These are phyloP conservation scores for Capitella teleta DNA, from an alignment of 1,140 invertebrate species.

Conservation along the genomic window DNA sequence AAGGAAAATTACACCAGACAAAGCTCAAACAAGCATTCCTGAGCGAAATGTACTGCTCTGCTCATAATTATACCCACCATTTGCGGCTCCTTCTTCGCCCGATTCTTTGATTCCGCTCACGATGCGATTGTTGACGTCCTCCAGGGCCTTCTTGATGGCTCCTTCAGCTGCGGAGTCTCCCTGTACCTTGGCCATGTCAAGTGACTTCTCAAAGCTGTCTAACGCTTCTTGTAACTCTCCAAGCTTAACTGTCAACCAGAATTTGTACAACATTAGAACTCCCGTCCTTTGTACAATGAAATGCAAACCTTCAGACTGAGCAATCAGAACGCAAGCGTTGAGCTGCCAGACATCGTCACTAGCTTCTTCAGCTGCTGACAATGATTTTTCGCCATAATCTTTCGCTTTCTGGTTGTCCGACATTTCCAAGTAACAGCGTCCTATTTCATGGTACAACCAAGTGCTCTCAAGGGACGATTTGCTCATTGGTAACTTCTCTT, in stretches of 20 bases:
- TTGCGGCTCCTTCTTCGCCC: background rate
- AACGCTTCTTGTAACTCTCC: conserved; percentile 26
- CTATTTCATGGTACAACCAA: conserved; percentile 43
- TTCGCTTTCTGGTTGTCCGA: conserved; percentile 26
- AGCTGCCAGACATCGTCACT: conserved; percentile 38
- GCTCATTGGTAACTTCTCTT: conserved; percentile 29
- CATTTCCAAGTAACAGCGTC: conserved; percentile 39
- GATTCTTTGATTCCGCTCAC: conserved; percentile 9
- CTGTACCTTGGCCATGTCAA: conserved; percentile 28
- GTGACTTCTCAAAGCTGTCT: conserved; percentile 28
- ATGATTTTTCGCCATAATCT: conserved; percentile 38
- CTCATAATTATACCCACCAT: too few relatives aligned
- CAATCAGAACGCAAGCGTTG: conserved; percentile 37
- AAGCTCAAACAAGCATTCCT: too few relatives aligned
- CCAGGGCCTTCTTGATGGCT: conserved; percentile 32
- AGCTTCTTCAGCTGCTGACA: conserved; percentile 30
- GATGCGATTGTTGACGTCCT: conserved; percentile 31
- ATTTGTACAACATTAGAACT: too few relatives aligned
- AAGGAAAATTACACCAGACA: too few relatives aligned
- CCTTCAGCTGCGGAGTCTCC: conserved; percentile 25
- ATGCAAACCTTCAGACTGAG: conserved; percentile 33
- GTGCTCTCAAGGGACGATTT: conserved; percentile 34
- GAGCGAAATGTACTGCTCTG: too few relatives aligned
- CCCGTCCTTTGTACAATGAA: too few relatives aligned
- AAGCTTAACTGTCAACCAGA: conserved; percentile 25